These are phyloP conservation scores for Pseudorasbora parva DNA, from an alignment of 2,113 vertebrate genomes.

Conservation along the genomic window DNA sequence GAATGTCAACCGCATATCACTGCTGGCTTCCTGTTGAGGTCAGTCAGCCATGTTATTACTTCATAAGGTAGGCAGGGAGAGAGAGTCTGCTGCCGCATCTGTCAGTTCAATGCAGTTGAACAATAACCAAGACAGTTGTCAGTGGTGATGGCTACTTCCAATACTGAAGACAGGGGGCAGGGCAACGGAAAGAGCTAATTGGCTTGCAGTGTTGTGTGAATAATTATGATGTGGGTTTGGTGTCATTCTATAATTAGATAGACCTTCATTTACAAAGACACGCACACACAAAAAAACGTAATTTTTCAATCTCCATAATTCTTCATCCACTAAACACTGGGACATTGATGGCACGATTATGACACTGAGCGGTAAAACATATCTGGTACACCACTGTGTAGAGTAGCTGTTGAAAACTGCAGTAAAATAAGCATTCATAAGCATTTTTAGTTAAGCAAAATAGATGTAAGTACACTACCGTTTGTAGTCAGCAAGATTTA, in stretches of 20 bases:
- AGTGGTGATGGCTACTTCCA: neutral
- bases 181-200: slow-evolving; percentile 35
- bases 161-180: neutral
- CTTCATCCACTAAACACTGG: neutral
- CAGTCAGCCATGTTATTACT: slow-evolving; percentile 62
- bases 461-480: neutral
- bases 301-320: neutral
- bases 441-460: neutral
- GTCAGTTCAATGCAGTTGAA: slow-evolving; percentile 38
- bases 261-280: slow-evolving; percentile 37
- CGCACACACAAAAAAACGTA: neutral
- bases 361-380: neutral
- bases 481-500: neutral
- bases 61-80: slow-evolving; percentile 46
- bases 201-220: slow-evolving; percentile 33
- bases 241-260: slow-evolving; percentile 50
- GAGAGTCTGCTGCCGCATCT: slow-evolving; percentile 34
- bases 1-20: slow-evolving; percentile 52
- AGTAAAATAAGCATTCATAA: neutral
- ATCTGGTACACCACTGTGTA: neutral
- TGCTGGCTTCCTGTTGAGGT: slow-evolving; percentile 51
- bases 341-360: neutral
- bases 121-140: slow-evolving; percentile 31
- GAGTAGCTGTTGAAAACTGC: neutral
- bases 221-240: slow-evolving; percentile 49